phyloP scores from a whole-genome alignment of 2,797 vertebrate species.

The Schizothorax lantsangensis region DNA sequence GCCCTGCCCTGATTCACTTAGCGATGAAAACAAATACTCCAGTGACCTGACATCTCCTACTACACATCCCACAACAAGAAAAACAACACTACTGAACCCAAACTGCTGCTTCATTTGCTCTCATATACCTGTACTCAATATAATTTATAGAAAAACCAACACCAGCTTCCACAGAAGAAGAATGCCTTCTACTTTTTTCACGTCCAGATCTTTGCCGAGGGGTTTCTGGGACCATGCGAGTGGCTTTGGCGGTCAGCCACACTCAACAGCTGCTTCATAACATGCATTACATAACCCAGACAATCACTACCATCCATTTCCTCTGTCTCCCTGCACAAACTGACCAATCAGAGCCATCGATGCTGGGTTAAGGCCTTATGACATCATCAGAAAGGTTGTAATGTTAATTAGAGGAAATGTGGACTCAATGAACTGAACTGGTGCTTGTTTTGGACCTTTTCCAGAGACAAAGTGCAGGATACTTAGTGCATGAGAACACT shows the following conservation, averaged over 20 bases:
- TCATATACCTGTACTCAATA: neutral
- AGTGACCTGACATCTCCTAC: slow-evolving; percentile 34
- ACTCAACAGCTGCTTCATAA: slow-evolving; percentile 48
- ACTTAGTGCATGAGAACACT: slow-evolving; percentile 55
- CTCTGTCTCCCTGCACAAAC: neutral
- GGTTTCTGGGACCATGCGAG: neutral
- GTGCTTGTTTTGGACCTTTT: slow-evolving; percentile 65
- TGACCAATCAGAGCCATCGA: slow-evolving; percentile 5
- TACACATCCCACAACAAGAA: slow-evolving; percentile 13
- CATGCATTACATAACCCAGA: slow-evolving; percentile 40
- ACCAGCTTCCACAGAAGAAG: neutral
- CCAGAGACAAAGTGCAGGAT: slow-evolving; percentile 67
- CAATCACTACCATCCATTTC: slow-evolving; percentile 8
- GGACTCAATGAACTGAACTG: slow-evolving; percentile 1
- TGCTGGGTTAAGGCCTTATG: neutral
- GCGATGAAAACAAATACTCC: slow-evolving; percentile 34
- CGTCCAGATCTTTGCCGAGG: neutral
- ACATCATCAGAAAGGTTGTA: slow-evolving; percentile 32
- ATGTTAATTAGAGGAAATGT: slow-evolving; percentile 28
- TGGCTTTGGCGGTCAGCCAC: slow-evolving; percentile 35
- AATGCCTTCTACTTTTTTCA: neutral
- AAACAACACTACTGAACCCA: neutral
- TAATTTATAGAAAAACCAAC: neutral
- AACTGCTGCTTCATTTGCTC: neutral
- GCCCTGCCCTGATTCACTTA: slow-evolving; percentile 62